Conservation (phyloP, 2,113 vertebrate species). For the Nesogale talazaci region DNA sequence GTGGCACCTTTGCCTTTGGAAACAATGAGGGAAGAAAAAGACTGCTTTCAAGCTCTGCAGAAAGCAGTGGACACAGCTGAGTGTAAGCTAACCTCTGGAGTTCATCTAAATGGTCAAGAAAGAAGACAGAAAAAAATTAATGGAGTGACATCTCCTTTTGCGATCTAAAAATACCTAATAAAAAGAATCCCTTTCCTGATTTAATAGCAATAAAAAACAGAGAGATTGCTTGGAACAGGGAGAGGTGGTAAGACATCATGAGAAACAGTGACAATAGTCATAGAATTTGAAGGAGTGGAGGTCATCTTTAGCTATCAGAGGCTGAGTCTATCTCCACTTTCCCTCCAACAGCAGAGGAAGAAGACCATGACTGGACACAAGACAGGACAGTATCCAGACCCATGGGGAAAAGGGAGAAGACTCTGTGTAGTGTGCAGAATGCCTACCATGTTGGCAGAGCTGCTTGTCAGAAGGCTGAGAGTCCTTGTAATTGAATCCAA, state of each 20-base stretch:
- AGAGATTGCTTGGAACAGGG: neutral
- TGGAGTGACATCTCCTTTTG: neutral
- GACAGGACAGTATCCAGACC: neutral
- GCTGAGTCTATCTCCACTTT: neutral
- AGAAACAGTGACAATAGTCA: neutral
- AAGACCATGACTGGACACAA: neutral
- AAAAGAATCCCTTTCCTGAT: neutral
- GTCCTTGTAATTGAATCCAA: neutral
- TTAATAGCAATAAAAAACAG: neutral
- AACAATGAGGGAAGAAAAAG: neutral
- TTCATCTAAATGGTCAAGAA: neutral
- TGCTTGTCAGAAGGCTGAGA: neutral
- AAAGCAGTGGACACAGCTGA: neutral
- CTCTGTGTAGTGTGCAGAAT: neutral
- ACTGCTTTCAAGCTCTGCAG: neutral
- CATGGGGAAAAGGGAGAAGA: too few species aligned
- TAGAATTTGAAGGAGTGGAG: neutral
- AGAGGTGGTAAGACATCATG: neutral
- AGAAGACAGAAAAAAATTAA: neutral
- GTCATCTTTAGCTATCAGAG: neutral
- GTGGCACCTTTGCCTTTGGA: too few species aligned
- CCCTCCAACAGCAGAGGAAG: neutral
- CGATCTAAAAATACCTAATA: neutral
- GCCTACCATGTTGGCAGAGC: neutral
- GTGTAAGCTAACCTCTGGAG: neutral